phyloP scores from a whole-genome alignment of 2,888 invertebrate genomes.

The Caenorhabditis japonica region DNA sequence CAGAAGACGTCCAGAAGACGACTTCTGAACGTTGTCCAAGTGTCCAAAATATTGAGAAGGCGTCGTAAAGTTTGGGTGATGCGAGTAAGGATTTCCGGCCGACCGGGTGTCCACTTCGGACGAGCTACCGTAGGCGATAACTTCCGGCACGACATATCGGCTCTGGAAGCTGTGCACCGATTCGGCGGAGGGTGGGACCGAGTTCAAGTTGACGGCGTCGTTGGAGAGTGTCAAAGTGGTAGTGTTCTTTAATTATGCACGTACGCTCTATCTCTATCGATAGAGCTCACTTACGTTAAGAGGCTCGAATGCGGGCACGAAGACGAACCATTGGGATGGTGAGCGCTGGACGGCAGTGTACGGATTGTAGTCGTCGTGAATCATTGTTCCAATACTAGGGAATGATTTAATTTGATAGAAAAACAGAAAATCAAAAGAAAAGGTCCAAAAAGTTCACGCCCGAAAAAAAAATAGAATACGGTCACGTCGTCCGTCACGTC shows the following conservation, averaged over 20 bases:
- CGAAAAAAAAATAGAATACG: too few species aligned
- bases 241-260: conserved; percentile 5
- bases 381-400: background rate
- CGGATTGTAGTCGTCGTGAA: conserved; percentile 31
- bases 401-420: too few species aligned
- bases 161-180: conserved; percentile 7
- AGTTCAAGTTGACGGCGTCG: conserved; percentile 23
- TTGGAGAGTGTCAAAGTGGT: conserved; percentile 15
- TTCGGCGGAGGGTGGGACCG: background rate
- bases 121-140: conserved; percentile 6
- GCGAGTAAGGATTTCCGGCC: conserved; percentile 43
- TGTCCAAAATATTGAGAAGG: conserved; percentile 40
- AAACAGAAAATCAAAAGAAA: too few species aligned
- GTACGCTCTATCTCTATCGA: too few species aligned
- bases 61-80: conserved; percentile 40
- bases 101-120: conserved; percentile 26
- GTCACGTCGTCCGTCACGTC: too few species aligned
- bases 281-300: background rate
- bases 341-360: conserved; percentile 30
- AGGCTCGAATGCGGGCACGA: background rate
- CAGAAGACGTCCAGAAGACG: background rate
- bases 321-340: conserved; percentile 31
- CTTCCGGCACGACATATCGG: conserved; percentile 42
- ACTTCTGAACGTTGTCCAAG: background rate
- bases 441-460: too few species aligned